Conservation (phyloP, 2,888 invertebrate genomes). For the Orthonevra nobilis region DNA sequence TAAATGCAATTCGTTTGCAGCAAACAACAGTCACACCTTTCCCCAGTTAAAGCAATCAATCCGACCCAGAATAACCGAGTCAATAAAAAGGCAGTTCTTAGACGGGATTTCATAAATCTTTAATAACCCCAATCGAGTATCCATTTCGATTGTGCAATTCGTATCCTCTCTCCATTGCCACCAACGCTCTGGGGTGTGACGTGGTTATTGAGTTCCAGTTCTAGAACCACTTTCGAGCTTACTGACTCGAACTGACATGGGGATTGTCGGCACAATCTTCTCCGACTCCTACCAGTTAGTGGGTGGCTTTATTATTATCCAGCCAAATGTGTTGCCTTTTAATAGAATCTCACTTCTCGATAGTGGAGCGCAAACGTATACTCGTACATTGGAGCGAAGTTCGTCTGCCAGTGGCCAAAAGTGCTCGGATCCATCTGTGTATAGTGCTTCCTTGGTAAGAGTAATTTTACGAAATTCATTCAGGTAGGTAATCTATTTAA, state of each 20-base stretch:
- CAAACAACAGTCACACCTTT: background rate
- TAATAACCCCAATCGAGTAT: constrained; percentile 51
- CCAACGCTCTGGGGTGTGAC: constrained; percentile 17
- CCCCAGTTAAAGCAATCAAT: background rate
- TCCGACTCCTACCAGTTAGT: background rate
- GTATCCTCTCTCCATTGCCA: constrained; percentile 23
- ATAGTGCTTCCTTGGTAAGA: constrained; percentile 20
- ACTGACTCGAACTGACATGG: constrained; percentile 36
- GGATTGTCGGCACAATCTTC: constrained; percentile 13
- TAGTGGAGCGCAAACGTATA: too few relatives aligned
- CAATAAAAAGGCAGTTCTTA: constrained; percentile 11
- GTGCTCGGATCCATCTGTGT: too few relatives aligned
- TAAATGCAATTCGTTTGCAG: constrained; percentile 15
- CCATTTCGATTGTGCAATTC: constrained; percentile 46
- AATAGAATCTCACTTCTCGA: constrained; percentile 53
- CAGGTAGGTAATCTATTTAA: constrained; percentile 70
- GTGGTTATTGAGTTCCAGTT: constrained; percentile 3
- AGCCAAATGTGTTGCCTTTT: constrained; percentile 49
- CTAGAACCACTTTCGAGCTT: constrained; percentile 18
- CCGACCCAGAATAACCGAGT: background rate
- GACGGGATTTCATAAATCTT: constrained; percentile 56
- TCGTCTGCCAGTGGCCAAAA: background rate
- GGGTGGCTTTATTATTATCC: constrained; percentile 65
- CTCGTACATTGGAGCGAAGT: too few relatives aligned
- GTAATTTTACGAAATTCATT: constrained; percentile 66